Evolutionary conservation across 2,113 vertebrate species (phyloP), one percentile per base, ranked within the genome.

Genomic region (Terrapene triunguis): DNA sequence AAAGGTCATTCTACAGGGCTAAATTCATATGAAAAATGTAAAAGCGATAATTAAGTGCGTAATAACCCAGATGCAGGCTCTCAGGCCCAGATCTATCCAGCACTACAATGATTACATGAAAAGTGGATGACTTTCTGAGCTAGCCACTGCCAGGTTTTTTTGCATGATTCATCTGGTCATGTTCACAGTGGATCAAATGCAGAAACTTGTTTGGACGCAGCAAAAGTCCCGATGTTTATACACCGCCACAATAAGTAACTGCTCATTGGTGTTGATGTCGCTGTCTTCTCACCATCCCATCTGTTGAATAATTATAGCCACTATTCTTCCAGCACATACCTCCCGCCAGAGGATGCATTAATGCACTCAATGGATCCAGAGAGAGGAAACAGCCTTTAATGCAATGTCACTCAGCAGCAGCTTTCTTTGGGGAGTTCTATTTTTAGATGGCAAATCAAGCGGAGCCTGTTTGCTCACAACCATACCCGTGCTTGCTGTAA

Each of bases 241-340:
- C 29, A 76, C 69, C 21, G 5, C n/a, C 69, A 38, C 35, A 42
- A 62, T 57, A 59, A 59, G 38, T 24, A 82, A 9, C 19, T 50
- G 0, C 3, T 69, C 14, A 3, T 17, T 79, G 21, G 1, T 3
- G 27, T 59, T 84, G 2, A 44, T 59, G 1, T 44, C 19, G 9
- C 10, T 50, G 72, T 1, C 2, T 82, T 93, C 80, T 54, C 54
- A 29, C 24, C 35, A 10, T 35, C 35, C 5, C 35, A 24, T 72
- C 35, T 62, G n/a, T 32, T 10, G 10, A 24, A 19, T 10, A 19
- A 24, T 54, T 59, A 78, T 38, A 93, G 27, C 10, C 50, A 2
- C 47, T 88, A 14, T 11, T 53, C 22, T 17, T 69, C 11, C 22
- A 3, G 22, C 42, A 8, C 50, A 44, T 38, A 48, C 17, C 29